Evolutionary conservation across 2,888 invertebrate species (phyloP), one percentile per base, ranked within the genome.

Genomic region (Xylota sylvarum): DNA sequence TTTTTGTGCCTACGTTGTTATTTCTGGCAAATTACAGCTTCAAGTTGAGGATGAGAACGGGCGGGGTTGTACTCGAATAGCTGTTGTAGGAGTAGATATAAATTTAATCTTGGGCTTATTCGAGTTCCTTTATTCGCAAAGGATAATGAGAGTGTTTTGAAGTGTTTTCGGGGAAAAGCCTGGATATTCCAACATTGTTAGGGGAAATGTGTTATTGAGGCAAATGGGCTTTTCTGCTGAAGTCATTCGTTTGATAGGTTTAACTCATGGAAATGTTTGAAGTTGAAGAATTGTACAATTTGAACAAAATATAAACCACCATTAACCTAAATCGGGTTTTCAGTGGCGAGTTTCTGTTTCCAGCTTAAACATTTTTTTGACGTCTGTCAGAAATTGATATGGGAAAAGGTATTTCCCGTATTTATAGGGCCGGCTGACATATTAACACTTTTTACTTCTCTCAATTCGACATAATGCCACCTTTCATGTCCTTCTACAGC

Each of bases 51-150:
- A 17, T 65, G 64, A 56, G 9, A 5, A 17, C 19, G 43, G 27
- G n/a, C 30, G 27, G 1, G 12, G 52, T 40, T 65, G 12, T 19
- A 1, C 14, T 10, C 5, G 46, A 32, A 23, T 77, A 58, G 60
- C 17, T 60, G 40, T 27, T 17, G 30, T 55, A 43, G 35, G 56
- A 56, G 72, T 50, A 46, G 50, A 77, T 77, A 83, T 83, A 72
- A 77, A 83, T 77, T 77, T 65, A 77, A 83, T 83, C 60, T 65
- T 77, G 65, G 58, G 72, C 58, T 83, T 83, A 83, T 64, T 62
- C 64, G 55, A 35, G 55, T 62, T 52, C 43, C 56, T 82, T 64
- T 48, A 19, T 52, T 58, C 37, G 17, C 30, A 56, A n/a, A 65
- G 64, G 72, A 73, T 64, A 65, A 65, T 64, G 48, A 62, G 43